Evolutionary conservation across 2,113 vertebrate genomes (phyloP).

Genomic region (Peromyscus polionotus): DNA sequence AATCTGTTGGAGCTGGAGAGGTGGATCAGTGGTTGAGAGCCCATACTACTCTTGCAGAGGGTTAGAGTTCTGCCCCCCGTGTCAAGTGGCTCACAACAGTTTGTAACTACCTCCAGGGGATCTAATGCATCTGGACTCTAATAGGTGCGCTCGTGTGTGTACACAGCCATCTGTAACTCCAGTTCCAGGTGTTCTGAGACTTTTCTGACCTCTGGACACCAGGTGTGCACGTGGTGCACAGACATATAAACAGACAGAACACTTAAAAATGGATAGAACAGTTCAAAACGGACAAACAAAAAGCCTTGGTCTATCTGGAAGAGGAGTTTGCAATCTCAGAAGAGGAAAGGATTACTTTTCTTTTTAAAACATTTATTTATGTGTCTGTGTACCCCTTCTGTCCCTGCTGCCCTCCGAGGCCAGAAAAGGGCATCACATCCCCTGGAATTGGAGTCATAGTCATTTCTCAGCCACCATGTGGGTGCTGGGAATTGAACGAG

Average conservation of each 20-base stretch:
- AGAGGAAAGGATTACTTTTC: not conserved
- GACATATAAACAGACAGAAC: not conserved
- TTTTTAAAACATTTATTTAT: not conserved
- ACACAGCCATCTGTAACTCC: not conserved
- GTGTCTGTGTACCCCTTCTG: not conserved
- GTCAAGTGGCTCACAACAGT: not conserved
- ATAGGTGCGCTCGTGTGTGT: too few relatives aligned
- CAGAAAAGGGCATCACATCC: not conserved
- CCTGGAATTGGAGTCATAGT: not conserved
- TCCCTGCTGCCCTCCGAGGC: not conserved
- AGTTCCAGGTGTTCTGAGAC: not conserved
- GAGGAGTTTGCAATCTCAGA: not conserved
- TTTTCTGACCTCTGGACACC: not conserved
- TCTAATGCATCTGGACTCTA: not conserved
- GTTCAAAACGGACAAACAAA: not conserved
- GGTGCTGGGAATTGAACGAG: too few relatives aligned
- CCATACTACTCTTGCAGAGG: not conserved
- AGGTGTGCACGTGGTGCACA: not conserved
- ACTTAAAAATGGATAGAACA: not conserved
- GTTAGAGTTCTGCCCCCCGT: not conserved
- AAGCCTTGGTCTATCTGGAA: accelerated
- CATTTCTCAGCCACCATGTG: not conserved
- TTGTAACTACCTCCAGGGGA: not conserved
- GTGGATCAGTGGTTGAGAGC: not conserved
- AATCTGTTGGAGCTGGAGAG: not conserved